Evolutionary conservation across 2,797 vertebrate species (phyloP), one percentile per base, ranked within the genome.

Genomic region (Pampus argenteus): DNA sequence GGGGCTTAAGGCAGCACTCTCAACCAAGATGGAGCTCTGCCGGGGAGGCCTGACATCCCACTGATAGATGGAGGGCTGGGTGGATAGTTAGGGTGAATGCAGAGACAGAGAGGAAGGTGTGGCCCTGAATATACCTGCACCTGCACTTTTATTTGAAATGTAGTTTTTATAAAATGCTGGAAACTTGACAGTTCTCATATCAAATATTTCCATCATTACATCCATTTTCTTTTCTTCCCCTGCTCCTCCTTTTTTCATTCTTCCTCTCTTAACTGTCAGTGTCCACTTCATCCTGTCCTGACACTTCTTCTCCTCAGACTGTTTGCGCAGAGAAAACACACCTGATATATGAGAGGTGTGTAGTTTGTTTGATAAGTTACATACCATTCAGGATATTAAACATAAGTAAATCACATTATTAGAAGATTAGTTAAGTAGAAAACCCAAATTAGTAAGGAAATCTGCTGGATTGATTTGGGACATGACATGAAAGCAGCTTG

Each of bases 1-100:
- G 82, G 81, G 77, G 88, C 87, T 91, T 89, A 88, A 90, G 68
- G 87, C 87, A n/a, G 71, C 18, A 17, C 87, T 88, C 86, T 84
- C 75, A 66, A 78, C 71, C 75, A 66, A 80, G 84, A 88, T 72
- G 86, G 81, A 80, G 86, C 71, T 79, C 67, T 56, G 56, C 70
- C 23, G 52, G 34, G 56, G 54, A 73, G 74, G 56, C 74, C 77
- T 81, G 85, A 73, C 86, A 78, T 60, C 72, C 71, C 79, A 31
- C 66, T 78, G 78, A 84, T 75, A 76, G 84, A 74, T 66, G 74
- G 57, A 83, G 66, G 42, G 50, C 61, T 40, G 48, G n/a, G 59
- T 10, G 42, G 66, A 69, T 55, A 47, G 61, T 75, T 48, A 49
- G 62, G 20, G 36, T 20, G 26, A 55, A 23, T 45, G 58, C 38